These are phyloP conservation scores for Monopis laevigella DNA, from an alignment of 2,888 invertebrate species.

Conservation along the genomic window DNA sequence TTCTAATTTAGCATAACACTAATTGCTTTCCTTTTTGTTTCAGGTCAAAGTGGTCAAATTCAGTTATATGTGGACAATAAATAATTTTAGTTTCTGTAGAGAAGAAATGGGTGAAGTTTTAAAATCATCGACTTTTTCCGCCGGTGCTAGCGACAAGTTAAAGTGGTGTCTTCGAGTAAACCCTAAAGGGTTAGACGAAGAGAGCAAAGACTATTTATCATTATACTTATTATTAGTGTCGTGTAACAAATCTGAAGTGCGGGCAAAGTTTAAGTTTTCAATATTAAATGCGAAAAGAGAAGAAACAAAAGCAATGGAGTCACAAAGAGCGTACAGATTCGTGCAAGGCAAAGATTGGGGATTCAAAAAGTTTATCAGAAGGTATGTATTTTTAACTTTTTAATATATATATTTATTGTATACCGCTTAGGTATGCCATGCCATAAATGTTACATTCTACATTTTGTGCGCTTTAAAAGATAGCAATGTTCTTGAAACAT, in stretches of 20 bases:
- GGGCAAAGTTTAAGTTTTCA: constrained; percentile 99
- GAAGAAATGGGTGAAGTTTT: constrained; percentile 99
- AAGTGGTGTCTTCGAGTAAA: constrained; percentile 99
- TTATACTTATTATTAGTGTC: constrained; percentile 98
- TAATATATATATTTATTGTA: too few relatives aligned
- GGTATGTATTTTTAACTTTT: too few relatives aligned
- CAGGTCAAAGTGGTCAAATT: constrained; percentile 99
- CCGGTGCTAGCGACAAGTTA: constrained; percentile 99
- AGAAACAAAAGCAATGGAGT: constrained; percentile 99
- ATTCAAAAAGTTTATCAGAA: constrained; percentile 99
- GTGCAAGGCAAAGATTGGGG: constrained; percentile 99
- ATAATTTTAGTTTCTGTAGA: constrained; percentile 99
- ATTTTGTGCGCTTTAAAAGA: too few relatives aligned
- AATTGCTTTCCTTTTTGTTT: too few relatives aligned
- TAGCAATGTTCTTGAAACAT: too few relatives aligned
- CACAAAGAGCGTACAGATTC: constrained; percentile 96
- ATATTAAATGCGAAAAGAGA: constrained; percentile 99
- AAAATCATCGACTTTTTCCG: constrained; percentile 99
- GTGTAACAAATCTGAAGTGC: constrained; percentile 99
- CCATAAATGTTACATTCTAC: too few relatives aligned
- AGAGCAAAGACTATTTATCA: constrained; percentile 99
- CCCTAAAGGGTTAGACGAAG: constrained; percentile 99
- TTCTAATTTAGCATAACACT: too few relatives aligned
- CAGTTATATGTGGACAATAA: constrained; percentile 99
- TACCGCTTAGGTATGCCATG: too few relatives aligned